Percentiles rank a stretch among this genome's conserved stretches.
Conservation (phyloP, 2,888 invertebrate genomes). For the Drosophila paracracens region DNA sequence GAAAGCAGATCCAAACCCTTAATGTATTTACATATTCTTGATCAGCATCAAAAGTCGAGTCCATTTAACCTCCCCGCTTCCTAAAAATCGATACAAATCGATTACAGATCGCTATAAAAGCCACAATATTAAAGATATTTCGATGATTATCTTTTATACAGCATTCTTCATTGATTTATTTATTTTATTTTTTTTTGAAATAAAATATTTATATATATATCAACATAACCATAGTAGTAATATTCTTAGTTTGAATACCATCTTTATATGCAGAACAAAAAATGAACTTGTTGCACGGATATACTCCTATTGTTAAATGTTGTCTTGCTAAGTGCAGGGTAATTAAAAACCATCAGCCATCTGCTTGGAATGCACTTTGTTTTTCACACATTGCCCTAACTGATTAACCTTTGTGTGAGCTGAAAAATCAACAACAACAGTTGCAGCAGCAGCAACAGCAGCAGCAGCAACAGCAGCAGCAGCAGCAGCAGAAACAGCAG, state of each 20-base stretch:
- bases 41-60: not conserved
- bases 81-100: not conserved
- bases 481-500: conserved; percentile 34
- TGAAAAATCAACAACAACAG: conserved; percentile 62
- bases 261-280: not conserved
- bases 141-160: not conserved
- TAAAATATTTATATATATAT: not conserved
- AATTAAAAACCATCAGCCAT: conserved; percentile 18
- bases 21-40: not conserved
- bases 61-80: not conserved
- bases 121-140: not conserved
- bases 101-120: not conserved
- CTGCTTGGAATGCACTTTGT: conserved; percentile 77
- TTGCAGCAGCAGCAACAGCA: conserved; percentile 33
- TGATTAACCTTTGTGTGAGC: conserved; percentile 81
- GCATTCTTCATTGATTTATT: not conserved
- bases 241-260: not conserved
- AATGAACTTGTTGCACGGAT: not conserved
- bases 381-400: conserved; percentile 82
- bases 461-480: conserved; percentile 62
- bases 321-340: not conserved
- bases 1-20: not conserved
- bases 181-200: not conserved
- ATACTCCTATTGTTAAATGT: not conserved
- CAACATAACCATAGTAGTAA: not conserved